Evolutionary conservation across 2,888 invertebrate genomes (phyloP), one percentile per base, ranked within the genome.

Genomic region (Metacarcinus magister): DNA sequence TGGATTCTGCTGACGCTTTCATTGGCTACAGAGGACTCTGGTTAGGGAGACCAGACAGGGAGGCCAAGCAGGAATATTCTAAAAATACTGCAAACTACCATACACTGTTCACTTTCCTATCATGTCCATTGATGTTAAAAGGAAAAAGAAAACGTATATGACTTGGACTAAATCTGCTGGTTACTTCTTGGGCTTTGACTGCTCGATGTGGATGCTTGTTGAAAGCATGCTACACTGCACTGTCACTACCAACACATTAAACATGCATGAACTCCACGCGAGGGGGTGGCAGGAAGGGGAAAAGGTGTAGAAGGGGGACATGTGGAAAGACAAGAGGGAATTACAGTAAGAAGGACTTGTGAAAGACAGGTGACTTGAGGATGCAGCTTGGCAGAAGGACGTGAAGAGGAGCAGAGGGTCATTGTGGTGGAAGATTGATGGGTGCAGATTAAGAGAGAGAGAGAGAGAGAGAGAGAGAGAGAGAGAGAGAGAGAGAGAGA

Each of bases 181-280:
- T 93, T 54, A 67, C 39, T 16, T 16, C 89, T 39, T 95, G 93
- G 95, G 95, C 93, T 60, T 19, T 32, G 43, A 23, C 90, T 95
- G 94, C 95, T 94, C 95, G 95, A 94, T 95, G 93, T 94, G 94
- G 91, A 90, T 44, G 89, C 94, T 60, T 89, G 39, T 89, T 67
- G 39, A 94, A 60, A 32, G 39, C 95, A 95, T 95, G 95, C 95
- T 82, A 93, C 93, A 95, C 87, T 89, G 67, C 60, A 54, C 48
- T 48, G 92, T 82, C n/a, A 90, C 95, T 93, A 46, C 28, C 54
- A 32, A 43, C 82, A 95, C 95, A 75, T 87, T 46, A 43, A 94
- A 1, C 95, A 92, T 95, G 95, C 95, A 46, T 67, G 60, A 92
- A 44, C 67, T 95, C 75, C 60, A 92, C 92, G 75, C 60, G 23